Conservation (phyloP, 2,888 invertebrate genomes). For the Corbicula japonica region DNA sequence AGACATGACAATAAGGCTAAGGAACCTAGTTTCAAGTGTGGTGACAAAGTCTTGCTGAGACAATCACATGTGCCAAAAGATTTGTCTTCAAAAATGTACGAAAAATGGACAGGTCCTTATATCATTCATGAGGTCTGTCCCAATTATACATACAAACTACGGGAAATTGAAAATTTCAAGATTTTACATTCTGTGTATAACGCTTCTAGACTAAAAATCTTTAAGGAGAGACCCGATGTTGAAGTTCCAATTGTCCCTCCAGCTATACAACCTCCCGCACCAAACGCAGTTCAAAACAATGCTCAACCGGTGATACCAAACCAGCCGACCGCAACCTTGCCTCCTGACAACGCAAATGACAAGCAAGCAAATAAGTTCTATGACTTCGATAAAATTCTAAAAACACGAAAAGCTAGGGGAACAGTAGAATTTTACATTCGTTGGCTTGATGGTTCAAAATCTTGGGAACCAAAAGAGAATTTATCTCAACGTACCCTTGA, state of each 20-base stretch:
- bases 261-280: not conserved
- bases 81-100: conserved; percentile 36
- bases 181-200: not conserved
- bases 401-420: not conserved
- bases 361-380: too few relatives aligned
- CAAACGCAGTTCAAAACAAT: too few relatives aligned
- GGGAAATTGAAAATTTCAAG: conserved; percentile 8
- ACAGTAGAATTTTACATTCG: too few relatives aligned
- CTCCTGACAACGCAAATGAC: too few relatives aligned
- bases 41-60: conserved; percentile 38
- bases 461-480: too few relatives aligned
- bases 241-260: not conserved
- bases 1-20: conserved; percentile 36
- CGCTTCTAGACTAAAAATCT: too few relatives aligned
- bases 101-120: conserved; percentile 48
- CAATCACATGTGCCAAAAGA: conserved; percentile 8
- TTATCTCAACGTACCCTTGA: too few relatives aligned
- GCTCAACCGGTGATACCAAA: too few relatives aligned
- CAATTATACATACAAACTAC: conserved; percentile 50
- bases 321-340: too few relatives aligned
- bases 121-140: conserved; percentile 37
- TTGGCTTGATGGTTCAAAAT: too few relatives aligned
- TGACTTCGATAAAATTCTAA: not conserved
- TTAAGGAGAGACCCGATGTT: too few relatives aligned
- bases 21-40: conserved; percentile 30